Base-by-base conservation (phyloP, 2,113 vertebrate genomes). In the Hyperoodon ampullatus region DNA sequence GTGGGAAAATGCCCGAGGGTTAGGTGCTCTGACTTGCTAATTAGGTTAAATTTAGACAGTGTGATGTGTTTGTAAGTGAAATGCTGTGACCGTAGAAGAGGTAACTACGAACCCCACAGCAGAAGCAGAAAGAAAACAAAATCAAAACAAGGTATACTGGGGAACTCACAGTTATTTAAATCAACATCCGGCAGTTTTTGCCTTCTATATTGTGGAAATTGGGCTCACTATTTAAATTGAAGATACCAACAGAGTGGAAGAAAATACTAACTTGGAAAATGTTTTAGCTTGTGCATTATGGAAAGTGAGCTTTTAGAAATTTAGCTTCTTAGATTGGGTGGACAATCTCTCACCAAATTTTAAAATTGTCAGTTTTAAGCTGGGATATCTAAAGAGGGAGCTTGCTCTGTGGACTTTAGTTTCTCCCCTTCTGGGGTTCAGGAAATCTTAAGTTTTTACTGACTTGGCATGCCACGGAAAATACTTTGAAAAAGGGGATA, bases 11-110 rank as follows among this genome's bases (percentile, higher is more conserved):
- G 0, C 14, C 5, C 42, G 24, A 77, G 88, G 61, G 68, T n/a
- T 8, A 33, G 18, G 0, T 10, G 28, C 0, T 18, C 44, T 60
- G 0, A 0, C 47, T 93, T 84, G 24, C 33, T 95, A 88, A 86
- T 88, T 74, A 68, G n/a, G 81, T 95, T 94, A 90, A 72, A 66
- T 30, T 24, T 21, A 96, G 70, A 35, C 2, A 82, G 24, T 1
- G 55, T 10, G 61, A 44, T 61, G 2, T 68, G 1, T 94, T 96
- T 97, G 77, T 96, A 91, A 96, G 93, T 68, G 30, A 58, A 96
- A 63, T 94, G 8, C 16, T 92, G 8, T 1, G 84, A 68, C 26
- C 55, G 19, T 81, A 65, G 82, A 55, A 86, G 50, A 15, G 58
- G 47, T 89, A 42, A 23, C 50, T 82, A 33, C 53, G n/a, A 96